These are phyloP conservation scores for Cremastinae sp. DNA, from an alignment of 2,888 invertebrate genomes.

Conservation along the genomic window DNA sequence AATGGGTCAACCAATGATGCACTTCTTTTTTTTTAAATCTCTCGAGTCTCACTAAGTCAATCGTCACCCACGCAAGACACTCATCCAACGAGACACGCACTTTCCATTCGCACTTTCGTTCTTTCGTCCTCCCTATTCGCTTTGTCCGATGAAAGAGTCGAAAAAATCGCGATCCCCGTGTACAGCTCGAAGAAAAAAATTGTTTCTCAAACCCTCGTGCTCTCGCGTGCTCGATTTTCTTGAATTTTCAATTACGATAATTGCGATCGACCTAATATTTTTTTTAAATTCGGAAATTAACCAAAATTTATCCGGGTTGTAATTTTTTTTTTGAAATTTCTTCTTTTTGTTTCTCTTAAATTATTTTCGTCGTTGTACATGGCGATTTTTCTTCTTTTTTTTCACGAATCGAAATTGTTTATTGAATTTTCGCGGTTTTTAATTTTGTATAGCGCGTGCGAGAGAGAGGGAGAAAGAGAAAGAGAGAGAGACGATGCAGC, in stretches of 20 bases:
- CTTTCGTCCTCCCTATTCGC: slow-evolving; percentile 24
- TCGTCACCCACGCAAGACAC: slow-evolving; percentile 56
- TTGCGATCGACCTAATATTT: slow-evolving; percentile 52
- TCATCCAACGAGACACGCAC: slow-evolving; percentile 25
- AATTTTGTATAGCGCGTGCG: neutral
- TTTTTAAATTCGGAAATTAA: slow-evolving; percentile 32
- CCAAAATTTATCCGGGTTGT: slow-evolving; percentile 15
- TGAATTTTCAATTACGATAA: slow-evolving; percentile 33
- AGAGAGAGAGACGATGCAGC: too few species aligned
- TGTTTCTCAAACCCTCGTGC: too few species aligned
- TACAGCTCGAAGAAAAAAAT: slow-evolving; percentile 46
- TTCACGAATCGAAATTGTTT: neutral
- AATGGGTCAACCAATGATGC: slow-evolving; percentile 64
- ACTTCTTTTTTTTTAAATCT: too few species aligned
- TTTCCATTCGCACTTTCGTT: slow-evolving; percentile 28
- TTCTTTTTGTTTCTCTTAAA: slow-evolving; percentile 19
- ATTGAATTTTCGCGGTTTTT: slow-evolving; percentile 44
- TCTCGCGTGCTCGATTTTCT: slow-evolving; percentile 29
- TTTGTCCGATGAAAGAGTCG: slow-evolving; percentile 60
- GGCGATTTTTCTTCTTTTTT: neutral
- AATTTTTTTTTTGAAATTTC: slow-evolving; percentile 9
- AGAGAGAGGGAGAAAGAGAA: too few species aligned
- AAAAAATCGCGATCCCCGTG: slow-evolving; percentile 60
- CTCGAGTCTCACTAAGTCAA: slow-evolving; percentile 66
- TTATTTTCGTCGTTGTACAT: slow-evolving; percentile 48